phyloP scores from a whole-genome alignment of 2,797 vertebrate species.

The Craterocephalus amniculus region DNA sequence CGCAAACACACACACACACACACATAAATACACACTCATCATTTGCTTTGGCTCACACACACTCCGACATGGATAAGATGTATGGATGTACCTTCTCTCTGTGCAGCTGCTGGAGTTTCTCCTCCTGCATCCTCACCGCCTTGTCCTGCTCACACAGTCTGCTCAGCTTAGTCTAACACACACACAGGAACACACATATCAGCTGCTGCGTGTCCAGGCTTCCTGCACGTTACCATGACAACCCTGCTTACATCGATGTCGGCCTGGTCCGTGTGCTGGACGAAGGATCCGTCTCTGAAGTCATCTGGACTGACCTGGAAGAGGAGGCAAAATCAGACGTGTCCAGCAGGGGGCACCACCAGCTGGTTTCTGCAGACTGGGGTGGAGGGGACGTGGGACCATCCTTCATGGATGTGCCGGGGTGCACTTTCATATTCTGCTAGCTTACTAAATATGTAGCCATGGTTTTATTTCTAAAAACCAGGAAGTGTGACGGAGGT shows the following conservation, averaged over 20 bases:
- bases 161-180: conserved; percentile 90
- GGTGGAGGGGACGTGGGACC: too few species aligned
- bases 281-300: conserved; percentile 83
- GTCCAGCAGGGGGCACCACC: conserved; percentile 31
- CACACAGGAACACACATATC: conserved; percentile 19
- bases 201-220: neutral
- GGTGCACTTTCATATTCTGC: too few species aligned
- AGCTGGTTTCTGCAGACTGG: conserved; percentile 9
- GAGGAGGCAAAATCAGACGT: conserved; percentile 18
- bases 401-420: too few species aligned
- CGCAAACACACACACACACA: neutral
- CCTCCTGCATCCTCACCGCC: conserved; percentile 90
- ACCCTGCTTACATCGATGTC: conserved; percentile 90
- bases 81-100: conserved; percentile 91
- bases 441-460: too few species aligned
- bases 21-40: neutral
- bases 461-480: too few species aligned
- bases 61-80: neutral
- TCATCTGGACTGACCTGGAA: conserved; percentile 90
- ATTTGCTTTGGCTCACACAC: neutral
- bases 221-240: neutral
- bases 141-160: conserved; percentile 95
- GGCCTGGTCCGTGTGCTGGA: conserved; percentile 85
- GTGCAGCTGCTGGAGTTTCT: conserved; percentile 95
- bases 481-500: too few species aligned